Evolutionary conservation across 1,140 invertebrate species (phyloP).

Genomic region (Dryas iulia): DNA sequence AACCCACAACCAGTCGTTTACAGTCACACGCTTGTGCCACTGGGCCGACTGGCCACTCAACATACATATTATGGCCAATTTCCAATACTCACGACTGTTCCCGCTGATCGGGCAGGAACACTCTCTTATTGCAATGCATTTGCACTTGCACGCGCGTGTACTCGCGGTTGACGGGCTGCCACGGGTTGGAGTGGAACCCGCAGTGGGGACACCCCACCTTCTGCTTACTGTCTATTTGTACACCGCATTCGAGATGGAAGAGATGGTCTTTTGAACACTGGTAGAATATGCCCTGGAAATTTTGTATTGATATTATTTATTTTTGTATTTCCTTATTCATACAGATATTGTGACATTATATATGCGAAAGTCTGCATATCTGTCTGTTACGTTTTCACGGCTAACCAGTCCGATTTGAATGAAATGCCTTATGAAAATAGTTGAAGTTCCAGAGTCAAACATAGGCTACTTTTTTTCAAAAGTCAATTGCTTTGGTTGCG

Average conservation of each 20-base stretch:
- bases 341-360: no score
- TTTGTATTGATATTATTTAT: neutral
- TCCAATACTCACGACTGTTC: slow-evolving; percentile 44
- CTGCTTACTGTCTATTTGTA: slow-evolving; percentile 52
- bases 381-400: no score
- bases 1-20: no score
- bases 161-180: slow-evolving; percentile 61
- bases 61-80: neutral
- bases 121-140: slow-evolving; percentile 59
- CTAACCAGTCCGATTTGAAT: no score
- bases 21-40: no score
- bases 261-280: slow-evolving; percentile 86
- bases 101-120: slow-evolving; percentile 64
- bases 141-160: slow-evolving; percentile 48
- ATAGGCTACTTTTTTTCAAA: no score
- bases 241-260: slow-evolving; percentile 88
- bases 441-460: no score
- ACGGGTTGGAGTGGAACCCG: slow-evolving; percentile 81
- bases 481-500: no score
- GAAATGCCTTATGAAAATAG: no score
- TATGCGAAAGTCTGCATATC: no score
- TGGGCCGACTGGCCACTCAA: no score
- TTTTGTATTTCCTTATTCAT: no score
- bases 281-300: slow-evolving; percentile 85
- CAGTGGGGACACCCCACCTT: slow-evolving; percentile 88